Evolutionary conservation across 2,113 vertebrate genomes (phyloP).

Genomic region (Pygathrix nemaeus): DNA sequence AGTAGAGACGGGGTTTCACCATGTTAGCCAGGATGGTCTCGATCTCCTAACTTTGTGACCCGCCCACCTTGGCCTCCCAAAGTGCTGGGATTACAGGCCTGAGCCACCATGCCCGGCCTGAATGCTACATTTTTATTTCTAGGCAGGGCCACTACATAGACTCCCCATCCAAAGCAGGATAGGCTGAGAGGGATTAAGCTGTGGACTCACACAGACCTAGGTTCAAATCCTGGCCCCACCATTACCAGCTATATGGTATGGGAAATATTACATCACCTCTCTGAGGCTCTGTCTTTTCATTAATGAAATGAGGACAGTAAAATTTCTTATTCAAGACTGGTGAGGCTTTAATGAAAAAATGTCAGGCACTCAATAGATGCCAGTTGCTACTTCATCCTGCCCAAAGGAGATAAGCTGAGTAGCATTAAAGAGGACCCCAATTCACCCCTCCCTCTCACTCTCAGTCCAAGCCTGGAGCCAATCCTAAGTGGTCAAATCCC

Average conservation of each 20-base stretch:
- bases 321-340: neutral
- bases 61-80: fast-evolving
- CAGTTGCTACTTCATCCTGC: neutral
- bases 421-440: neutral
- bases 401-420: neutral
- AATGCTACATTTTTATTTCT: neutral
- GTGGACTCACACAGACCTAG: neutral
- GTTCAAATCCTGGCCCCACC: neutral
- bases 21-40: too few relatives aligned
- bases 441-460: neutral
- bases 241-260: neutral
- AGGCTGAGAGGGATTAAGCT: neutral
- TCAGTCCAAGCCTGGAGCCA: neutral
- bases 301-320: neutral
- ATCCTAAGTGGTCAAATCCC: neutral
- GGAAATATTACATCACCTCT: neutral
- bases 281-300: neutral
- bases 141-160: neutral
- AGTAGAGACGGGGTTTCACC: too few relatives aligned
- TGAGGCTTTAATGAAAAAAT: neutral
- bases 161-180: neutral
- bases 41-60: too few relatives aligned
- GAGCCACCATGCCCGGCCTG: too few relatives aligned
- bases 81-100: too few relatives aligned
- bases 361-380: neutral